Percentiles rank a stretch among this genome's conserved stretches.
phyloP scores from a whole-genome alignment of 92 coral and sea anemone genomes.

The Micromussa lordhowensis region DNA sequence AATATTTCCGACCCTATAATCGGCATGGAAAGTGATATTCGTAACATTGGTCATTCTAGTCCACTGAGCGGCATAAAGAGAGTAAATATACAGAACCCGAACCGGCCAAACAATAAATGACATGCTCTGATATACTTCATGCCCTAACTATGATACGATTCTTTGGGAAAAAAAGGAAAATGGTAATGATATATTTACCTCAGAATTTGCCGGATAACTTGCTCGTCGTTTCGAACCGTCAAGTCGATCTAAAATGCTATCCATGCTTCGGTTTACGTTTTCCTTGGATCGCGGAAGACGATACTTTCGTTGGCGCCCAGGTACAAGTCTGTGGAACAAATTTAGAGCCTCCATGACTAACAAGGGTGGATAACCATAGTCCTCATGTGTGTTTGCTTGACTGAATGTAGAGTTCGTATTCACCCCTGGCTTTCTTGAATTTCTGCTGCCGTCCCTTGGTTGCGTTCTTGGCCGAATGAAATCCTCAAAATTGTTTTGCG shows the following conservation, averaged over 20 bases:
- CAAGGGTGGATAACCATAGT: background rate
- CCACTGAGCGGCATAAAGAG: background rate
- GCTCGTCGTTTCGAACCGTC: slow-evolving; percentile 38
- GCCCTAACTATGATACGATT: background rate
- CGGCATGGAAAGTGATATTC: background rate
- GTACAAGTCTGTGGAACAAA: slow-evolving; percentile 22
- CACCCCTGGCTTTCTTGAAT: background rate
- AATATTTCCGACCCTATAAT: background rate
- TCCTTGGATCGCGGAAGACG: slow-evolving; percentile 12
- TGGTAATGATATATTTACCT: slow-evolving; percentile 12
- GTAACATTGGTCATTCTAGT: background rate
- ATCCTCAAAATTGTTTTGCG: background rate
- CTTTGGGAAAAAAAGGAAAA: slow-evolving; percentile 2
- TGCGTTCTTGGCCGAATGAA: background rate
- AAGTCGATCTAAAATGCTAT: slow-evolving; percentile 41
- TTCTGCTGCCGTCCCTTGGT: background rate
- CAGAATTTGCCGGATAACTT: slow-evolving; percentile 24
- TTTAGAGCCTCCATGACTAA: slow-evolving; percentile 7
- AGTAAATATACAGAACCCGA: background rate
- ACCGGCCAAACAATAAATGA: background rate
- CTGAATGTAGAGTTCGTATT: background rate
- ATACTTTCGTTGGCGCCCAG: slow-evolving; percentile 30
- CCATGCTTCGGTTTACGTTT: slow-evolving; percentile 26
- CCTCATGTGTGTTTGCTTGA: background rate
- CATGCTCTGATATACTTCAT: background rate